Conservation (phyloP, 2,888 invertebrate species). For the Morpho deidamia region DNA sequence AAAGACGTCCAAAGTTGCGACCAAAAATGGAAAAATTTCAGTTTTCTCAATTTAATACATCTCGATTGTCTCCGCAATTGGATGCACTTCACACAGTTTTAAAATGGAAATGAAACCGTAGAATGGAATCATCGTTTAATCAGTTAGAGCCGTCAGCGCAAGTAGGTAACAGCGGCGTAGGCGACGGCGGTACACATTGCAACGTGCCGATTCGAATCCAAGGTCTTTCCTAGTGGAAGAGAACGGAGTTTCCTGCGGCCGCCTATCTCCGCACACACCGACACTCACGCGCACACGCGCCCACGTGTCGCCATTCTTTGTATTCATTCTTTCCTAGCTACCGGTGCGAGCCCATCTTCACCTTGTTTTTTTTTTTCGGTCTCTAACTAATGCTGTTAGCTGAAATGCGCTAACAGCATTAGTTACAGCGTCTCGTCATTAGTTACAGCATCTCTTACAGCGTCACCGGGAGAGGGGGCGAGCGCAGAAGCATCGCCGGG, state of each 20-base stretch:
- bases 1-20: no score
- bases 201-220: conserved; percentile 76
- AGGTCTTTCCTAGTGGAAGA: conserved; percentile 80
- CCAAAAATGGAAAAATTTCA: conserved; percentile 2
- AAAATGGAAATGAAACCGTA: conserved; percentile 34
- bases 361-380: conserved; percentile 71
- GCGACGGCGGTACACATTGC: conserved; percentile 76
- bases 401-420: no score
- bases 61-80: conserved; percentile 23
- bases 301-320: conserved; percentile 71
- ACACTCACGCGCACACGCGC: conserved; percentile 69
- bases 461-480: no score
- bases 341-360: conserved; percentile 72
- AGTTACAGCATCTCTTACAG: no score
- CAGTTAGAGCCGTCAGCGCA: conserved; percentile 47
- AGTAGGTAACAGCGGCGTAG: conserved; percentile 72
- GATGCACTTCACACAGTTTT: conserved; percentile 25
- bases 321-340: conserved; percentile 72
- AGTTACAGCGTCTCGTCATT: no score
- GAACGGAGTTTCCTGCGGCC: conserved; percentile 79
- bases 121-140: conserved; percentile 57
- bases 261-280: conserved; percentile 74
- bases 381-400: no score
- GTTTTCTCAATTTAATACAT: not conserved
- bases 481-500: no score